These are phyloP conservation scores for Myripristis murdjan DNA, from an alignment of 2,797 vertebrate species.

Conservation along the genomic window DNA sequence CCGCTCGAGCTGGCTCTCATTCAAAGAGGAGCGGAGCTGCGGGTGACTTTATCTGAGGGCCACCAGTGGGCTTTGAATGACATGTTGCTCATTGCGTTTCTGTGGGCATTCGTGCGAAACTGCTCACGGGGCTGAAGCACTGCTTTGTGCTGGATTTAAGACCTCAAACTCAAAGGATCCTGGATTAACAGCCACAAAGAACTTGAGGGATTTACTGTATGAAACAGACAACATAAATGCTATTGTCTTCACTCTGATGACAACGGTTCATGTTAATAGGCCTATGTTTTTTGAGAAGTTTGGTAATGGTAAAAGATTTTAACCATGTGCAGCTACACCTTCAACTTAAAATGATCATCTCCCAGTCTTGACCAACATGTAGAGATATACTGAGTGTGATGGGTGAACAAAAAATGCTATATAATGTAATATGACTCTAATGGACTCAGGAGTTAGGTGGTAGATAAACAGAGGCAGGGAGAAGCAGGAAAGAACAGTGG, in stretches of 20 bases:
- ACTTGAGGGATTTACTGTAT: not conserved
- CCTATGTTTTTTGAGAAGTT: not conserved
- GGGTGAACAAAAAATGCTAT: slow-evolving; percentile 23
- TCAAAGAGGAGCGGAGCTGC: slow-evolving; percentile 62
- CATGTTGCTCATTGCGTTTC: slow-evolving; percentile 68
- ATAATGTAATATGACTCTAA: slow-evolving; percentile 15
- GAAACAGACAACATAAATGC: not conserved
- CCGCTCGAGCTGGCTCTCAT: slow-evolving; percentile 63
- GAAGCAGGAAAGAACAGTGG: slow-evolving; percentile 21
- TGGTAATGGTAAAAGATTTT: slow-evolving; percentile 14
- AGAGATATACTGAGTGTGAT: slow-evolving; percentile 19
- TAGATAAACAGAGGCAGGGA: slow-evolving; percentile 28
- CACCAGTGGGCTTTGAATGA: slow-evolving; percentile 78
- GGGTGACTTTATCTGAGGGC: slow-evolving; percentile 76
- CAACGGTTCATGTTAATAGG: not conserved
- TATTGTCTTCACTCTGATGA: not conserved
- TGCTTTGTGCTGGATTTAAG: slow-evolving; percentile 61
- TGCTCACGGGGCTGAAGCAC: slow-evolving; percentile 59
- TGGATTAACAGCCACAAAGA: not conserved
- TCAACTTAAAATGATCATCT: not conserved
- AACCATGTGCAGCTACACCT: slow-evolving; percentile 9
- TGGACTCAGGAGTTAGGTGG: slow-evolving; percentile 32
- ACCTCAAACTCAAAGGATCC: slow-evolving; percentile 18
- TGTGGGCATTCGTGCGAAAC: slow-evolving; percentile 73
- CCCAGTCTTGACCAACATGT: not conserved